Percentiles rank a stretch among this genome's conserved stretches.
Conservation (phyloP, 2,797 vertebrate species). For the Arctocebus calabarensis region DNA sequence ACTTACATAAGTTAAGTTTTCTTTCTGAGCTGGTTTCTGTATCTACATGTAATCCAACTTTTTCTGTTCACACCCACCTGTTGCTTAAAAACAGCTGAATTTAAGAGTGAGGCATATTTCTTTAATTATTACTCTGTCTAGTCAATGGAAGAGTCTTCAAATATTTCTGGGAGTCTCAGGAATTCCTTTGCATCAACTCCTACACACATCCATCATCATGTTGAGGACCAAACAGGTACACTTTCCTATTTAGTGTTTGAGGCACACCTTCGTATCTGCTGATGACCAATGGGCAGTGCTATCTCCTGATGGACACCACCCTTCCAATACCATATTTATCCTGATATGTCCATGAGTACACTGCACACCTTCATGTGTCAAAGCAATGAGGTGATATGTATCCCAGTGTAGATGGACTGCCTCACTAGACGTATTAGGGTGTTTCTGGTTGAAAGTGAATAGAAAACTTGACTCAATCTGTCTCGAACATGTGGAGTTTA, state of each 20-base stretch:
- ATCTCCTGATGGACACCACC: not conserved
- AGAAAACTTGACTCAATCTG: constrained; percentile 19
- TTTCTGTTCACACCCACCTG: not conserved
- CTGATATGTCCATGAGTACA: not conserved
- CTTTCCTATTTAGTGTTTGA: not conserved
- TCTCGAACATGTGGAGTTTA: not conserved
- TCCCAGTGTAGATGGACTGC: not conserved
- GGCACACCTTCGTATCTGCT: not conserved
- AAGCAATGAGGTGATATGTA: not conserved
- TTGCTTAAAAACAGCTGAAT: not conserved
- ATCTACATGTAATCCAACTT: not conserved
- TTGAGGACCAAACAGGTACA: not conserved
- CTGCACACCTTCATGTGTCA: not conserved
- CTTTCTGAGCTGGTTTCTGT: constrained; percentile 19
- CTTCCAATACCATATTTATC: not conserved
- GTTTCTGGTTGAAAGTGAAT: not conserved
- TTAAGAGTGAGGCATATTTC: not conserved
- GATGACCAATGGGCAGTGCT: not conserved
- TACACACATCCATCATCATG: not conserved
- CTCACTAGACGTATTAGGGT: not conserved
- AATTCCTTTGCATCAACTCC: not conserved
- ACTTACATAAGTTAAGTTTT: not conserved
- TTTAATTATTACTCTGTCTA: not conserved
- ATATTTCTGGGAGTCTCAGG: not conserved
- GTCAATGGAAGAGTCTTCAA: not conserved